phyloP scores from a whole-genome alignment of 2,113 vertebrate species.

The Glareola pratincola region DNA sequence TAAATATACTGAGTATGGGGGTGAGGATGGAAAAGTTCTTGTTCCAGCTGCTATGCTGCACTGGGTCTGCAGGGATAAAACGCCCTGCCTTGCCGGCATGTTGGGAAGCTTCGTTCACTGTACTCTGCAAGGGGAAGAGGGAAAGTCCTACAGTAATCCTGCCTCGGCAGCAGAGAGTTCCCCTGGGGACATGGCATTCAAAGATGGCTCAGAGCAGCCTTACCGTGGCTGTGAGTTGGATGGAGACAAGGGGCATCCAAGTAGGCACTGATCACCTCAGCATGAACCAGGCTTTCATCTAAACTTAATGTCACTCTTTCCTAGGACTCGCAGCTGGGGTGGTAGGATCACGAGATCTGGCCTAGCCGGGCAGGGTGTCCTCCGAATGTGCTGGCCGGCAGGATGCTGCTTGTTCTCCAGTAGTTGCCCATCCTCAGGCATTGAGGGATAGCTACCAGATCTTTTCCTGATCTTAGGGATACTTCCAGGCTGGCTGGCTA shows the following conservation, averaged over 20 bases:
- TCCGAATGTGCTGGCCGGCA: accelerated
- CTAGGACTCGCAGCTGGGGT: background rate
- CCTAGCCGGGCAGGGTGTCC: background rate
- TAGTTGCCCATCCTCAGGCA: background rate
- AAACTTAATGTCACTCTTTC: accelerated
- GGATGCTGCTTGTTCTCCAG: background rate
- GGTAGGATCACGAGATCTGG: background rate
- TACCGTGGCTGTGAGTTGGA: accelerated
- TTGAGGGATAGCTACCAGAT: background rate
- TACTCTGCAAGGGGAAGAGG: background rate
- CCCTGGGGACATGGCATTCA: accelerated
- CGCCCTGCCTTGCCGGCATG: background rate
- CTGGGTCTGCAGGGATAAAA: background rate
- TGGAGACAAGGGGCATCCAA: background rate
- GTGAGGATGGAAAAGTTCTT: constrained; percentile 59
- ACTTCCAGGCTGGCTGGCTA: background rate
- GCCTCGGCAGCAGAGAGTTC: background rate
- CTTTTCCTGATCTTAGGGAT: background rate
- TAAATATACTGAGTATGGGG: constrained; percentile 51
- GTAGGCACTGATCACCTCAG: background rate
- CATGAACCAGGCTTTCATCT: background rate
- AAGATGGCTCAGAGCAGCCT: background rate
- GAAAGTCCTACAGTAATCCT: background rate
- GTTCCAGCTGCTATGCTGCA: constrained; percentile 23
- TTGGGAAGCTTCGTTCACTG: background rate